Evolutionary conservation across 2,797 vertebrate genomes (phyloP), one percentile per base, ranked within the genome.

Genomic region (Acrossocheilus wenchowensis): DNA sequence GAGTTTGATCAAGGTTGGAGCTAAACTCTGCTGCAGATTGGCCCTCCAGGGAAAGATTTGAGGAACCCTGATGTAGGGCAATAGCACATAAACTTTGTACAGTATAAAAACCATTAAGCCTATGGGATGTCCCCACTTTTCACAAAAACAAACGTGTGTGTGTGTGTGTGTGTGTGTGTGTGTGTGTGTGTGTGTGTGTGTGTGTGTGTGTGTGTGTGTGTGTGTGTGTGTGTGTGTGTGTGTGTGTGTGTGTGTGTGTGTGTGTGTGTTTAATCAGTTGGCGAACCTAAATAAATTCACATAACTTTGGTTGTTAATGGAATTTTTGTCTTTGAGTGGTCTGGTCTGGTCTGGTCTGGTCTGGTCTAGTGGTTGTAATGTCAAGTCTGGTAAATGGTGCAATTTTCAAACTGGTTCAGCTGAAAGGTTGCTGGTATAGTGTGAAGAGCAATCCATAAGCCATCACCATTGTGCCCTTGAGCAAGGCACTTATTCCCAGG

Each of bases 401-500:
- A 1, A 1, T 77, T 64, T 66, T 54, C 15, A 5, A 36, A 21
- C 72, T 45, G 54, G 71, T 34, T 74, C 41, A 62, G 6, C 72
- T 78, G 34, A 78, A 69, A 78, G 34, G 23, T 84, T 78, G 45
- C 74, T 78, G 14, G 43, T 52, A 17, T 50, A 26, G 21, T 52
- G 26, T 41, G 34, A 68, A 12, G 11, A 50, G 12, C 14, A 43
- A 77, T 81, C 79, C 45, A 69, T 81, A 81, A 52, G 15, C 34
- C 73, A 39, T 52, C 82, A n/a, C 36, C 39, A 26, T 62, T 74
- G 36, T 60, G 54, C 52, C 69, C 54, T 62, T 83, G 11, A 62
- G 82, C 39, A 74, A 83, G 39, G 9, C 26, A 43, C 52, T 83
- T 73, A 57, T 60, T 73, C 68, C 81, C 36, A 68, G 41, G 41